Percentiles rank a stretch among this genome's conserved stretches.
Conservation (phyloP, 2,797 vertebrate genomes). For the Ceryle rudis region DNA sequence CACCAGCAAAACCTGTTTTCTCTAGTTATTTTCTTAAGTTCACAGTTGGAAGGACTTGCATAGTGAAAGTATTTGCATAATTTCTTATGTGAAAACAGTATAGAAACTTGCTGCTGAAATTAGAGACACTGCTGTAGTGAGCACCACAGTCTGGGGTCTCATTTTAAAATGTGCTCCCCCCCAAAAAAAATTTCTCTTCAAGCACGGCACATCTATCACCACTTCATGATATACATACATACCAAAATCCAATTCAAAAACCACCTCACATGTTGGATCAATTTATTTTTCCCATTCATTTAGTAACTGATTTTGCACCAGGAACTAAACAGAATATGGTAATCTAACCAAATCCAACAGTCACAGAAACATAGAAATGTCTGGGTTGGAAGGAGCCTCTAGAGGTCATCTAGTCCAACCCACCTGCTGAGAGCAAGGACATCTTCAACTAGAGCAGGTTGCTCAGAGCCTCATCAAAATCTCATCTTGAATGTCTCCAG, state of each 20-base stretch:
- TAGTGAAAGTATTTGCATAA: not conserved
- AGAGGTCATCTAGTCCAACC: too few species aligned
- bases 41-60: not conserved
- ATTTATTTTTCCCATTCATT: not conserved
- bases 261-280: not conserved
- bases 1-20: not conserved
- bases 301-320: not conserved
- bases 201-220: not conserved
- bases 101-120: not conserved
- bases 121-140: not conserved
- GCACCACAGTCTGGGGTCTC: not conserved
- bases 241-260: not conserved
- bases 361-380: not conserved
- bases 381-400: too few species aligned
- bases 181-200: not conserved
- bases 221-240: not conserved
- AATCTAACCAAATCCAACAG: not conserved
- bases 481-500: too few species aligned
- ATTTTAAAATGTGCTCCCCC: not conserved
- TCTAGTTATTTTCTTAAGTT: not conserved
- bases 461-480: too few species aligned
- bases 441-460: too few species aligned
- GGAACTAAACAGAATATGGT: not conserved
- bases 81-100: not conserved
- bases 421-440: too few species aligned